Evolutionary conservation across 1,140 invertebrate genomes (phyloP).

Genomic region (Drosophila jambulina): DNA sequence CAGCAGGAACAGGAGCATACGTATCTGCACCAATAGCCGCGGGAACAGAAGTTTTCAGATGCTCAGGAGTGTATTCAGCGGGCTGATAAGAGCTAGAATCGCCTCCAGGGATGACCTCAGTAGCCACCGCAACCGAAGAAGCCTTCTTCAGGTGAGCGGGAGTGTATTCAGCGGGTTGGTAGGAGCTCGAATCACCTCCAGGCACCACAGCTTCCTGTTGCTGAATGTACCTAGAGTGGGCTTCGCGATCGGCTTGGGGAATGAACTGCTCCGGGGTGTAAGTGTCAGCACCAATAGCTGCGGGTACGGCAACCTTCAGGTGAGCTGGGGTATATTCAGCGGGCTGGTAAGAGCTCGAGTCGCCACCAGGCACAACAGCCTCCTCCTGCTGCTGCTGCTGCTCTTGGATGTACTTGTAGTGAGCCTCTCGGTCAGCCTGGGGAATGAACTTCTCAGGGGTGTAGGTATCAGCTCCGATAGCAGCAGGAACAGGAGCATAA

Average conservation of each 20-base stretch:
- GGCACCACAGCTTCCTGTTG: conserved; percentile 19
- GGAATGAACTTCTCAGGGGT: conserved; percentile 56
- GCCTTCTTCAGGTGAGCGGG: not conserved
- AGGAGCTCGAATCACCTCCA: conserved; percentile 24
- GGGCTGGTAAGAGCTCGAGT: conserved; percentile 21
- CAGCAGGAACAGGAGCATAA: not conserved
- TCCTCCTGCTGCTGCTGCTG: conserved; percentile 6
- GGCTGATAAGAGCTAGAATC: conserved; percentile 31
- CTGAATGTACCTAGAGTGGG: conserved; percentile 48
- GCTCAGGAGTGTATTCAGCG: conserved; percentile 6
- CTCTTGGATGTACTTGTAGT: conserved; percentile 40
- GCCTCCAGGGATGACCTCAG: not conserved
- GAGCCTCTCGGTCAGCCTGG: conserved; percentile 35
- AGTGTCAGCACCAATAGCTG: conserved; percentile 45
- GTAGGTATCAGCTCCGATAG: conserved; percentile 48
- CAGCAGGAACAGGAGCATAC: conserved; percentile 1
- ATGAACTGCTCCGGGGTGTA: conserved; percentile 55
- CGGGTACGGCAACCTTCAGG: conserved; percentile 12
- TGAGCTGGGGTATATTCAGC: conserved; percentile 23
- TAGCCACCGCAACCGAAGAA: not conserved
- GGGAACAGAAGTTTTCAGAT: not conserved
- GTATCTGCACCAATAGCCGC: not conserved
- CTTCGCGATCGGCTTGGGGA: conserved; percentile 38
- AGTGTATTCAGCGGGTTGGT: conserved; percentile 21
- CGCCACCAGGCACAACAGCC: conserved; percentile 1